Percentiles rank a stretch among this genome's conserved stretches.
Conservation (phyloP, 2,113 vertebrate genomes). For the Vimba vimba region DNA sequence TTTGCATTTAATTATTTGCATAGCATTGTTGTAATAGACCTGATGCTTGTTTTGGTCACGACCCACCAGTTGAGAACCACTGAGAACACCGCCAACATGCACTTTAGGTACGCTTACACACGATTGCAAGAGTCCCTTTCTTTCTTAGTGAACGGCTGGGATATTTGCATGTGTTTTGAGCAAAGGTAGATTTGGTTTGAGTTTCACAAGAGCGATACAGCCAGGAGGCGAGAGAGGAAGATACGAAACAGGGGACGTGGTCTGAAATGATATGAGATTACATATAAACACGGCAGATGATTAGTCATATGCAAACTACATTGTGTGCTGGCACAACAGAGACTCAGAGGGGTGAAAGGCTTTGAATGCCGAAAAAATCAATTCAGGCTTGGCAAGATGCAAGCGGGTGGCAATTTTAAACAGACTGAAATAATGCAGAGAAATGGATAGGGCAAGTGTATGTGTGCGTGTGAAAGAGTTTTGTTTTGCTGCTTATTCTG, state of each 20-base stretch:
- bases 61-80: constrained; percentile 18
- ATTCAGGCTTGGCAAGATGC: constrained; percentile 12
- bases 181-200: neutral
- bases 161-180: constrained; percentile 13
- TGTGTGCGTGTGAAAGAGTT: neutral
- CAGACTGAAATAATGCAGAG: neutral
- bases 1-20: neutral
- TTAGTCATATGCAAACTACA: constrained; percentile 37
- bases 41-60: constrained; percentile 4
- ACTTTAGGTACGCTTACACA: neutral
- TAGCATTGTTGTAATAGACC: neutral
- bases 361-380: constrained; percentile 25
- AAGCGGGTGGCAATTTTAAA: constrained; percentile 14
- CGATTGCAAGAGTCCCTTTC: neutral
- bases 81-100: neutral
- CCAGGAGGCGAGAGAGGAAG: neutral
- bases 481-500: neutral
- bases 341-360: constrained; percentile 18
- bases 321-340: constrained; percentile 15
- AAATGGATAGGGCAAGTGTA: neutral
- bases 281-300: constrained; percentile 23
- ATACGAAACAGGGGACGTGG: constrained; percentile 15
- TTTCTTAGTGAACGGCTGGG: neutral
- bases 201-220: neutral
- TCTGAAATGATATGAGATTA: constrained; percentile 28